Evolutionary conservation across 2,113 vertebrate genomes (phyloP).

Genomic region (Datnioides undecimradiatus): DNA sequence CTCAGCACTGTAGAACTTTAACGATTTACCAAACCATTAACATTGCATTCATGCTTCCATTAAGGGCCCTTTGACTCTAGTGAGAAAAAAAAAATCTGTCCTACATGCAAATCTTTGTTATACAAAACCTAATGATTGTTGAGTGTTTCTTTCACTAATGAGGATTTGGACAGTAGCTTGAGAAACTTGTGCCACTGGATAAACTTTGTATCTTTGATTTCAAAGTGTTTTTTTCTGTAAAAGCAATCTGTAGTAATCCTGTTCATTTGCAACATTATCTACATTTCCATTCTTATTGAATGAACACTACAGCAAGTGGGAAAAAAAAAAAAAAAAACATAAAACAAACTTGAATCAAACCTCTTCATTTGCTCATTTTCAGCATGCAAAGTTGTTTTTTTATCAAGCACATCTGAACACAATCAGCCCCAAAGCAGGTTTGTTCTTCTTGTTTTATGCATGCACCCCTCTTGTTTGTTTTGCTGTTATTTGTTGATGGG

Average conservation of each 20-base stretch:
- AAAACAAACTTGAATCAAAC: slow-evolving; percentile 22
- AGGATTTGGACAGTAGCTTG: not conserved
- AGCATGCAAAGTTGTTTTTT: slow-evolving; percentile 35
- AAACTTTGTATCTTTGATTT: not conserved
- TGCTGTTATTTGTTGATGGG: slow-evolving; percentile 73
- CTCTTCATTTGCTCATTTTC: slow-evolving; percentile 51
- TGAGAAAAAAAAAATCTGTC: too few relatives aligned
- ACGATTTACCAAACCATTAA: too few relatives aligned
- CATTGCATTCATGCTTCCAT: not conserved
- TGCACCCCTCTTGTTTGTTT: slow-evolving; percentile 68
- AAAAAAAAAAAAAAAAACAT: not conserved
- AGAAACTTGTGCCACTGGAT: not conserved
- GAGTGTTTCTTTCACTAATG: not conserved
- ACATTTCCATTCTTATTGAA: not conserved
- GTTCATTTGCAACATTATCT: slow-evolving; percentile 22
- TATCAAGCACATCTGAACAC: slow-evolving; percentile 72
- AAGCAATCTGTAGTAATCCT: not conserved
- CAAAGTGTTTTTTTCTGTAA: not conserved
- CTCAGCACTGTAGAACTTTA: too few relatives aligned
- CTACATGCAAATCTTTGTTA: not conserved
- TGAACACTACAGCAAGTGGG: not conserved
- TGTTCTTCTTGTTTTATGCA: slow-evolving; percentile 54
- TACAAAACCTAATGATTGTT: not conserved
- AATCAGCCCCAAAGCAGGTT: slow-evolving; percentile 66
- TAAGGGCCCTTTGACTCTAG: not conserved